These are phyloP conservation scores for Itoplectis maculator DNA, from an alignment of 2,888 invertebrate genomes.

Conservation along the genomic window DNA sequence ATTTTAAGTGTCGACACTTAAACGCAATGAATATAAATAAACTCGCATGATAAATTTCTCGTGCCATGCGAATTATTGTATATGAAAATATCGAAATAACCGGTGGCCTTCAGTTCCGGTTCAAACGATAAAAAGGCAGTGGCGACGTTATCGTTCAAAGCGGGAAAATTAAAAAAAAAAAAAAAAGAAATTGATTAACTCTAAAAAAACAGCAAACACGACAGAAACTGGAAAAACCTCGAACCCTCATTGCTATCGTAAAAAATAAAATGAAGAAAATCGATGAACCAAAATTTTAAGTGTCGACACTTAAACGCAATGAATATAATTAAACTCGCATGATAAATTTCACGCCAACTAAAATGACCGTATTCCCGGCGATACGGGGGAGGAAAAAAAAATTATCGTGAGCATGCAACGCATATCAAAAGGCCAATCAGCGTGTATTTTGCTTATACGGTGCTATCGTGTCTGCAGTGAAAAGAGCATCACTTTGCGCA, in stretches of 20 bases:
- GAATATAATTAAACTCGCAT: too few species aligned
- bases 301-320: too few species aligned
- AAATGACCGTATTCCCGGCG: not conserved
- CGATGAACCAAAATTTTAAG: too few species aligned
- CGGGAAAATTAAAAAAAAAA: not conserved
- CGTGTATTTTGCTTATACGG: not conserved
- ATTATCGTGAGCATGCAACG: not conserved
- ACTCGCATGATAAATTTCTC: too few species aligned
- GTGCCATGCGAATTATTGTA: too few species aligned
- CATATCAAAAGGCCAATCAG: not conserved
- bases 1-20: too few species aligned
- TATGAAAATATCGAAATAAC: not conserved
- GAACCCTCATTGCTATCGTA: too few species aligned
- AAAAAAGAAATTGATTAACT: not conserved
- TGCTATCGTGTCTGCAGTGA: not conserved
- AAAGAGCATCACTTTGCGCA: not conserved
- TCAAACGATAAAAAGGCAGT: not conserved
- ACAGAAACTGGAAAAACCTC: too few species aligned
- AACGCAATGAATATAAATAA: too few species aligned
- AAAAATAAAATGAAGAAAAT: too few species aligned
- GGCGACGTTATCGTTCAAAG: not conserved
- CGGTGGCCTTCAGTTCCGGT: not conserved
- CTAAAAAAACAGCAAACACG: not conserved
- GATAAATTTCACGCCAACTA: not conserved
- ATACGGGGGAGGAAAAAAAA: not conserved